Percentiles rank a stretch among this genome's conserved stretches.
Evolutionary conservation across 2,888 invertebrate genomes (phyloP).

Genomic region (Eupithecia dodoneata): DNA sequence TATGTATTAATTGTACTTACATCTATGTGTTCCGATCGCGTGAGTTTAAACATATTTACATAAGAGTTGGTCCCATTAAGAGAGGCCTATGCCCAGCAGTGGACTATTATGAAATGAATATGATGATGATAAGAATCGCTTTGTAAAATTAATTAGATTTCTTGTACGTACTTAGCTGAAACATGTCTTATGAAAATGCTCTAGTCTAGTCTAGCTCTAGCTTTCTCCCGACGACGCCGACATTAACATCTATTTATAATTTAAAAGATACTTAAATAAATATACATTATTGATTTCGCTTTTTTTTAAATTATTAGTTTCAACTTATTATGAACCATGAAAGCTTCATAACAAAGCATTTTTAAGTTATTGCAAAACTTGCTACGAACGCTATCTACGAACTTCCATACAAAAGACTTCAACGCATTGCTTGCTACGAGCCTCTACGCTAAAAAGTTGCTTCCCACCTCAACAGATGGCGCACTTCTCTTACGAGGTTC

Average conservation of each 20-base stretch:
- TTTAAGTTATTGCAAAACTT: background rate
- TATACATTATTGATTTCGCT: background rate
- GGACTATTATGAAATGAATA: no score
- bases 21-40: no score
- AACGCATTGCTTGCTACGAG: slow-evolving; percentile 31
- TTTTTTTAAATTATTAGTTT: background rate
- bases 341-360: background rate
- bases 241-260: no score
- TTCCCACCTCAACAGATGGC: slow-evolving; percentile 4
- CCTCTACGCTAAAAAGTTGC: background rate
- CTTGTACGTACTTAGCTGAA: background rate
- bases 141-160: background rate
- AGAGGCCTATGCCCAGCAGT: no score
- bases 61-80: no score
- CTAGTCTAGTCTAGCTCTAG: no score
- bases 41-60: no score
- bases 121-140: no score
- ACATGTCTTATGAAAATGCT: background rate
- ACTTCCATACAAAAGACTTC: slow-evolving; percentile 26
- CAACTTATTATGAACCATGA: background rate
- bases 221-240: background rate
- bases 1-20: no score
- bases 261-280: no score
- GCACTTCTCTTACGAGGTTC: background rate
- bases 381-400: slow-evolving; percentile 30